These are phyloP conservation scores for Scyliorhinus canicula DNA, from an alignment of 2,797 vertebrate species.

Conservation along the genomic window DNA sequence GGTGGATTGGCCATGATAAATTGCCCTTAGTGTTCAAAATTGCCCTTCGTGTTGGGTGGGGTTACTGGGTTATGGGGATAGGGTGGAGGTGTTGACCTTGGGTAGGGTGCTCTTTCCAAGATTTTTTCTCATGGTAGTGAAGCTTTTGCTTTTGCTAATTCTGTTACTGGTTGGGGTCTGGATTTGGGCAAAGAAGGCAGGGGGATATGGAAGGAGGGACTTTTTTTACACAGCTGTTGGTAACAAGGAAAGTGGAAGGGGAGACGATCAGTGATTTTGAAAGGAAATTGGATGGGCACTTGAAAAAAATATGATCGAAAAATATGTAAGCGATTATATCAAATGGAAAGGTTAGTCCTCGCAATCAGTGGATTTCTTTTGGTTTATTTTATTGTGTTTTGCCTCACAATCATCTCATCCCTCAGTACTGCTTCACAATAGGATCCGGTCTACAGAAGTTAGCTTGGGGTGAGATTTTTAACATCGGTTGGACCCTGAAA, in stretches of 20 bases:
- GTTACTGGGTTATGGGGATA: too few species aligned
- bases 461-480: neutral
- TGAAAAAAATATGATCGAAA: neutral
- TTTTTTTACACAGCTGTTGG: too few species aligned
- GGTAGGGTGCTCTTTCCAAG: too few species aligned
- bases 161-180: too few species aligned
- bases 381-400: neutral
- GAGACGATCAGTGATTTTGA: too few species aligned
- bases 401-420: neutral
- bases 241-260: too few species aligned
- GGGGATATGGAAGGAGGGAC: too few species aligned
- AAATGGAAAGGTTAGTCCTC: neutral
- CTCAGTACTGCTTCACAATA: neutral
- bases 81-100: too few species aligned
- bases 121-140: conserved; percentile 38
- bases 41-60: too few species aligned
- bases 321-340: neutral
- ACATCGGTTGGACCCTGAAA: neutral
- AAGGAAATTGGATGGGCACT: neutral
- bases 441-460: neutral
- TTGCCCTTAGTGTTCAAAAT: too few species aligned
- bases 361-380: neutral
- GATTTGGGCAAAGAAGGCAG: too few species aligned
- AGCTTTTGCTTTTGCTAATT: neutral
- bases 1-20: too few species aligned